Evolutionary conservation across 2,888 invertebrate genomes (phyloP).

Genomic region (Hypomecis punctinalis): DNA sequence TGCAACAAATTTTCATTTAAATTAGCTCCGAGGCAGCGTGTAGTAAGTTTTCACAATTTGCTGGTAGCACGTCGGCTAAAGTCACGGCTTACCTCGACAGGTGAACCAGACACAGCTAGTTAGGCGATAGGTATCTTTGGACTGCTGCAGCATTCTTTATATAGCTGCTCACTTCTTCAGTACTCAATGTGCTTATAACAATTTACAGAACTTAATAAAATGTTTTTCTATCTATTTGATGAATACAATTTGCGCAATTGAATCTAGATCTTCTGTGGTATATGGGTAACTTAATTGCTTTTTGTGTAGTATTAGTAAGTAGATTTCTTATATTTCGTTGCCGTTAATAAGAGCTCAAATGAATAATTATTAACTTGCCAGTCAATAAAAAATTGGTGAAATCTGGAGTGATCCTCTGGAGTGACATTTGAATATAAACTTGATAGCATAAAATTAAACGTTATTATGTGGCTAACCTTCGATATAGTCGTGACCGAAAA

Average conservation of each 20-base stretch:
- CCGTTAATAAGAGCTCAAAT: too few species aligned
- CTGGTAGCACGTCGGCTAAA: constrained; percentile 42
- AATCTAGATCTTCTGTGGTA: too few species aligned
- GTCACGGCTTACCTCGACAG: constrained; percentile 47
- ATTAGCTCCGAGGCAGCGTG: constrained; percentile 29
- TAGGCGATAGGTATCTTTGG: constrained; percentile 72
- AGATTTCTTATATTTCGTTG: too few species aligned
- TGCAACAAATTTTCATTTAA: constrained; percentile 36
- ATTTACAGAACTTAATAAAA: constrained; percentile 51
- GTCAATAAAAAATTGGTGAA: too few species aligned
- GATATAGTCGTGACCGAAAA: constrained; percentile 62
- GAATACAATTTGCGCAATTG: too few species aligned
- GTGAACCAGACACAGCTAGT: constrained; percentile 69
- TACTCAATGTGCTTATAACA: constrained; percentile 69
- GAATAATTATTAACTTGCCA: too few species aligned
- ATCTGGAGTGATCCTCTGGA: too few species aligned
- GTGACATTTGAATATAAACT: too few species aligned
- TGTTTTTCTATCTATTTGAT: too few species aligned
- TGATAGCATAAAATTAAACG: constrained; percentile 13
- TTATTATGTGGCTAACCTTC: constrained; percentile 65
- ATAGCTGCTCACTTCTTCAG: constrained; percentile 66
- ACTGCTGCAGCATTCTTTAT: constrained; percentile 72
- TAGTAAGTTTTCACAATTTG: constrained; percentile 41
- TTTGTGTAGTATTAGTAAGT: too few species aligned
- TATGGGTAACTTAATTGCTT: too few species aligned